Evolutionary conservation across 2,888 invertebrate genomes (phyloP).

Genomic region (Dryobotodes eremita): DNA sequence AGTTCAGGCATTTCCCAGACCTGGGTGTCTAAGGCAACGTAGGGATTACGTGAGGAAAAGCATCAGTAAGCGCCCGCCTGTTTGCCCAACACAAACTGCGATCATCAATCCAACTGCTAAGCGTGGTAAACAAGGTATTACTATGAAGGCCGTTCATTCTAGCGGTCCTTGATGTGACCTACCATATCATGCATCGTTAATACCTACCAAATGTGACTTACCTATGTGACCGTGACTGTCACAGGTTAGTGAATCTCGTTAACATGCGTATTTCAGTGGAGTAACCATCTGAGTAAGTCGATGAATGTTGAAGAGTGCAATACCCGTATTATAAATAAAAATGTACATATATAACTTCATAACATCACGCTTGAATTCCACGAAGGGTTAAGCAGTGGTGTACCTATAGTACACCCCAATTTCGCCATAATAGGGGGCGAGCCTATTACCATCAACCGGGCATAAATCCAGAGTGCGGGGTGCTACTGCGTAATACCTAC

Average conservation of each 20-base stretch:
- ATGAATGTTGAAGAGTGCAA: too few relatives aligned
- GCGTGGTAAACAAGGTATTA: conserved; percentile 4
- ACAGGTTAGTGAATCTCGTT: not conserved
- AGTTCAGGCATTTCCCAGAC: not conserved
- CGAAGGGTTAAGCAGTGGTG: too few relatives aligned
- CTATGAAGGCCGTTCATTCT: not conserved
- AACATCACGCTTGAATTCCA: too few relatives aligned
- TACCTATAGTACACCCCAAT: too few relatives aligned
- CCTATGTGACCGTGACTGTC: not conserved
- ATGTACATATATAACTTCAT: too few relatives aligned
- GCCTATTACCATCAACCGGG: too few relatives aligned
- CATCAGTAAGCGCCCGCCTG: not conserved
- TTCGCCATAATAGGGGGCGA: too few relatives aligned
- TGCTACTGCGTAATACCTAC: too few relatives aligned
- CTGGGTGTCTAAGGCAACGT: not conserved
- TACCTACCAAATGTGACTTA: not conserved
- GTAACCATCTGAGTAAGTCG: too few relatives aligned
- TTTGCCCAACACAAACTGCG: conserved; percentile 10
- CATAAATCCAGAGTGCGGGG: too few relatives aligned
- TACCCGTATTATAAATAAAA: too few relatives aligned
- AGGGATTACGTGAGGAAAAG: conserved; percentile 9
- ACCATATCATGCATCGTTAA: not conserved
- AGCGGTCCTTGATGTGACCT: not conserved
- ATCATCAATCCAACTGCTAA: conserved; percentile 2
- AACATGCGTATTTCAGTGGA: not conserved